Evolutionary conservation across 2,888 invertebrate species (phyloP).

Genomic region (Synanthedon andrenaeformis): DNA sequence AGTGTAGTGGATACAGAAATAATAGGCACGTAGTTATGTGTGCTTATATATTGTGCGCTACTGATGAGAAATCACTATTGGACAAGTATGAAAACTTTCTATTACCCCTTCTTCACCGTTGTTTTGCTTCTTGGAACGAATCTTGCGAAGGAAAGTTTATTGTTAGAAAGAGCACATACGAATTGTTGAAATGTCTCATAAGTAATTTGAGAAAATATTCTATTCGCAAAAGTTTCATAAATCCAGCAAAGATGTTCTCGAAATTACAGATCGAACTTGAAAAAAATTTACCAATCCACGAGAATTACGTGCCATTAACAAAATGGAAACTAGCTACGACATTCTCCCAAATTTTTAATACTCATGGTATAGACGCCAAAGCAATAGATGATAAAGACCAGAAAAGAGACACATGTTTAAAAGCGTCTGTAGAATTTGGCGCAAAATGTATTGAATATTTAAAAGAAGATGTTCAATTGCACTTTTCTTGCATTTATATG

Average conservation of each 20-base stretch:
- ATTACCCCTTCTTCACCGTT: constrained; percentile 24
- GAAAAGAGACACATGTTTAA: constrained; percentile 15
- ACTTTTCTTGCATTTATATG: constrained; percentile 34
- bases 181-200: constrained; percentile 18
- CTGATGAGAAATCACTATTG: constrained; percentile 25
- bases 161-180: constrained; percentile 15
- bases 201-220: constrained; percentile 18
- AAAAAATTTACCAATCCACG: constrained; percentile 17
- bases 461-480: constrained; percentile 26
- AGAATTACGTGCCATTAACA: constrained; percentile 34
- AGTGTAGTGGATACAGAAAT: constrained; percentile 2
- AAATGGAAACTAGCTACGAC: constrained; percentile 28
- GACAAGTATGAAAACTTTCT: constrained; percentile 28
- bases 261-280: constrained; percentile 20
- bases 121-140: constrained; percentile 22
- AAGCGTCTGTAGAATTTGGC: constrained; percentile 24
- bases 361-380: neutral
- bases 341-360: constrained; percentile 4
- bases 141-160: constrained; percentile 11
- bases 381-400: constrained; percentile 4
- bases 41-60: constrained; percentile 26
- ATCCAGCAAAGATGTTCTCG: constrained; percentile 23
- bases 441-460: constrained; percentile 26
- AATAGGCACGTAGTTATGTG: constrained; percentile 21
- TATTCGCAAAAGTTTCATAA: constrained; percentile 14